A percentile compares a stretch with the other conserved stretches of the same genome.
Evolutionary conservation across 2,797 vertebrate species (phyloP).

Genomic region (Kryptolebias ocellatus): DNA sequence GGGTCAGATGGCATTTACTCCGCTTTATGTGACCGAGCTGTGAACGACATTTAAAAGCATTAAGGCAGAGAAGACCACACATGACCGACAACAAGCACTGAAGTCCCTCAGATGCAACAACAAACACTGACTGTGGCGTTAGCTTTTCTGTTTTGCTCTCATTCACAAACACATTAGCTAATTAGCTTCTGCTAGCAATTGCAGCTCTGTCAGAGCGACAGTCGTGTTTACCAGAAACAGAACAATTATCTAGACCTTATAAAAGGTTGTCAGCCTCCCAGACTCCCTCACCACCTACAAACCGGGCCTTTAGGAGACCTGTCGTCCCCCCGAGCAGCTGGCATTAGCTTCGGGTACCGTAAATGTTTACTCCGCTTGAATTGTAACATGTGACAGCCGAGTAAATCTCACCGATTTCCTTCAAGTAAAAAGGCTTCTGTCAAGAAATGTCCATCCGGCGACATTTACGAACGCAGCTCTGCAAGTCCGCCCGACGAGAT

Average conservation of each 20-base stretch:
- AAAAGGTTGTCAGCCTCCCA: background rate
- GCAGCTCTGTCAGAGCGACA: conserved; percentile 11
- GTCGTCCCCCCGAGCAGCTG: conserved; percentile 49
- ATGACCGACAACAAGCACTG: background rate
- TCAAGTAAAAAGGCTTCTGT: conserved; percentile 34
- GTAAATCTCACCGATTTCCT: conserved; percentile 47
- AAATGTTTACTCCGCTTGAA: conserved; percentile 26
- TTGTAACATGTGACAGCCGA: background rate
- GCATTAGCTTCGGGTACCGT: conserved; percentile 45
- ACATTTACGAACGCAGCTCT: conserved; percentile 40
- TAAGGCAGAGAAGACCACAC: background rate
- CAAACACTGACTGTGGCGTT: background rate
- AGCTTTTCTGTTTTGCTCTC: conserved; percentile 19
- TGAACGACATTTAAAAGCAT: conserved; percentile 6
- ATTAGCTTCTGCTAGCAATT: conserved; percentile 43
- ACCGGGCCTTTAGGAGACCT: conserved; percentile 52
- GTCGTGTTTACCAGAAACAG: background rate
- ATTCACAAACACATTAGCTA: conserved; percentile 32
- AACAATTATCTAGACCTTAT: background rate
- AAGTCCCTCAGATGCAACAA: background rate
- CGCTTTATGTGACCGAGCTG: conserved; percentile 37
- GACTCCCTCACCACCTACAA: conserved; percentile 4
- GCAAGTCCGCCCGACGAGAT: conserved; percentile 70
- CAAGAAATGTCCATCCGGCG: conserved; percentile 62
- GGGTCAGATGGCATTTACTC: conserved; percentile 68